phyloP scores from a whole-genome alignment of 2,888 invertebrate genomes.

The Trissolcus brochymenae region DNA sequence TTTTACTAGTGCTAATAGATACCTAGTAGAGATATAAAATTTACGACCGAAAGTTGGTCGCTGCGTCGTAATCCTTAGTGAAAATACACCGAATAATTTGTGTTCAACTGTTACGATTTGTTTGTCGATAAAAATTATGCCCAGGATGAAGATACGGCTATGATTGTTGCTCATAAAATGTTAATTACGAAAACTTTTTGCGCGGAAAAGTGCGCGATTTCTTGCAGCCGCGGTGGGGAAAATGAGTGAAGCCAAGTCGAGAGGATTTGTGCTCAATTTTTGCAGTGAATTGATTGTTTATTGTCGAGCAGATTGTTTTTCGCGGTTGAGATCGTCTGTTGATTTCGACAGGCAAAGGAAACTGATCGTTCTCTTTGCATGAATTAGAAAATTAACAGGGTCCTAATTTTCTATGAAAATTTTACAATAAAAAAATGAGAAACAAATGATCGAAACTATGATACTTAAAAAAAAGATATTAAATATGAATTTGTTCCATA shows the following conservation, averaged over 20 bases:
- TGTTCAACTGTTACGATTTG: constrained; percentile 55
- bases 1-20: constrained; percentile 52
- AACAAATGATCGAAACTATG: neutral
- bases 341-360: constrained; percentile 18
- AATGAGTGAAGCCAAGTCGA: constrained; percentile 31
- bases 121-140: constrained; percentile 56
- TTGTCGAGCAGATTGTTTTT: constrained; percentile 32
- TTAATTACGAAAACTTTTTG: constrained; percentile 50
- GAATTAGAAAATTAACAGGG: constrained; percentile 22
- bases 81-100: constrained; percentile 59
- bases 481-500: neutral
- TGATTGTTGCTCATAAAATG: constrained; percentile 52
- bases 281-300: constrained; percentile 43
- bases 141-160: constrained; percentile 44
- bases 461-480: neutral
- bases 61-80: constrained; percentile 54
- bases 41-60: constrained; percentile 58
- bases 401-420: neutral
- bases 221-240: constrained; percentile 9
- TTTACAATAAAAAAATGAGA: too few relatives aligned
- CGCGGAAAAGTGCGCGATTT: constrained; percentile 48
- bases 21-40: constrained; percentile 57
- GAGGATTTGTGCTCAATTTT: constrained; percentile 12
- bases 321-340: constrained; percentile 22
- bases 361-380: constrained; percentile 25